Conservation (phyloP, 2,113 vertebrate genomes). For the Machaerirhynchus nigripectus region DNA sequence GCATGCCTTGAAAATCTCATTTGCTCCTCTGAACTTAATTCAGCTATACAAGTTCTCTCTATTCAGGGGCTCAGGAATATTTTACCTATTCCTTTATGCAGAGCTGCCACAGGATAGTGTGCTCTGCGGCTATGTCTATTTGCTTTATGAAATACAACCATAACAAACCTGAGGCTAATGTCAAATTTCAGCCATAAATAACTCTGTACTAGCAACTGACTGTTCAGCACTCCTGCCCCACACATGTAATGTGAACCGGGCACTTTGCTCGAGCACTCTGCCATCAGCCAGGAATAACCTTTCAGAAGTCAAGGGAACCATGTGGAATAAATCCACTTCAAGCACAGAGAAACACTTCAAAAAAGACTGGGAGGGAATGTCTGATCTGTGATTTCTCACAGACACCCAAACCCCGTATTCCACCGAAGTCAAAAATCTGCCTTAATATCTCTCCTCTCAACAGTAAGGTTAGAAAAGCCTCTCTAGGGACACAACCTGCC, state of each 20-base stretch:
- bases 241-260: neutral
- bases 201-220: neutral
- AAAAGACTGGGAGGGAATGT: neutral
- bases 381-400: neutral
- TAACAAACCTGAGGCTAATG: neutral
- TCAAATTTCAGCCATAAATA: neutral
- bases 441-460: neutral
- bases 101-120: neutral
- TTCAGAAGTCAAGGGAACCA: neutral
- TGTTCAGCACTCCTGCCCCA: neutral
- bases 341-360: neutral
- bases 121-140: neutral
- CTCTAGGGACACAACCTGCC: neutral
- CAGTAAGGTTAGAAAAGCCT: neutral
- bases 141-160: neutral
- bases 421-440: neutral
- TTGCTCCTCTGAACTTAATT: slow-evolving; percentile 35
- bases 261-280: neutral
- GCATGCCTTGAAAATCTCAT: slow-evolving; percentile 4
- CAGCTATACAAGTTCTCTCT: neutral
- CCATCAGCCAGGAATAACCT: neutral
- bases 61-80: neutral
- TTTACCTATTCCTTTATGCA: neutral
- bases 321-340: neutral
- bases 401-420: neutral